Conservation (phyloP, 2,797 vertebrate species). For the Rhodeus uyekii region DNA sequence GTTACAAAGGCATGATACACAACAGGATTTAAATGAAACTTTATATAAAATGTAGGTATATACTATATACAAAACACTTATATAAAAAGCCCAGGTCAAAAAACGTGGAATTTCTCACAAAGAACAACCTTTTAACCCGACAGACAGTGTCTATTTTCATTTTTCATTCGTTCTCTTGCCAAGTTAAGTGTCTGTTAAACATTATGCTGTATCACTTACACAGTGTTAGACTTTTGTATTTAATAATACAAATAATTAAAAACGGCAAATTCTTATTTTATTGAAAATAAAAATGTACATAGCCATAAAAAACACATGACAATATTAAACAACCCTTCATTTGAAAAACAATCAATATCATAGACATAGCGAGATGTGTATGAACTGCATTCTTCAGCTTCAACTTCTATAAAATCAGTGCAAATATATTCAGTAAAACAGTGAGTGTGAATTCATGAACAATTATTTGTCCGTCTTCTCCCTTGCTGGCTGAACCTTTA, state of each 20-base stretch:
- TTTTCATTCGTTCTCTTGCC: neutral
- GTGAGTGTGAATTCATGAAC: neutral
- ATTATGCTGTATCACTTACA: neutral
- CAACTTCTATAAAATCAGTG: constrained; percentile 8
- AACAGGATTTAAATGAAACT: neutral
- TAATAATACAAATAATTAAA: constrained; percentile 8
- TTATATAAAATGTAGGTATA: neutral
- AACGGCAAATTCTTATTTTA: neutral
- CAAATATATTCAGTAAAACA: constrained; percentile 10
- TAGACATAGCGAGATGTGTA: neutral
- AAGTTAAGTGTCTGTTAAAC: neutral
- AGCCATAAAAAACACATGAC: neutral
- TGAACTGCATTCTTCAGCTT: constrained; percentile 7
- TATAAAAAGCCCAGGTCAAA: neutral
- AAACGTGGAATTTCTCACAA: neutral
- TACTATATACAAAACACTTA: neutral
- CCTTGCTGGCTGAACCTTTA: neutral
- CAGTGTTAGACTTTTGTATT: neutral
- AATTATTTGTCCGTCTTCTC: neutral
- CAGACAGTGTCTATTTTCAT: neutral
- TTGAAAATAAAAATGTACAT: neutral
- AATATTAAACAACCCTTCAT: neutral
- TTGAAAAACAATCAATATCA: neutral
- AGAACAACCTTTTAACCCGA: neutral
- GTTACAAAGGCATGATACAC: neutral